phyloP scores from a whole-genome alignment of 2,797 vertebrate species.

The Erethizon dorsatum region DNA sequence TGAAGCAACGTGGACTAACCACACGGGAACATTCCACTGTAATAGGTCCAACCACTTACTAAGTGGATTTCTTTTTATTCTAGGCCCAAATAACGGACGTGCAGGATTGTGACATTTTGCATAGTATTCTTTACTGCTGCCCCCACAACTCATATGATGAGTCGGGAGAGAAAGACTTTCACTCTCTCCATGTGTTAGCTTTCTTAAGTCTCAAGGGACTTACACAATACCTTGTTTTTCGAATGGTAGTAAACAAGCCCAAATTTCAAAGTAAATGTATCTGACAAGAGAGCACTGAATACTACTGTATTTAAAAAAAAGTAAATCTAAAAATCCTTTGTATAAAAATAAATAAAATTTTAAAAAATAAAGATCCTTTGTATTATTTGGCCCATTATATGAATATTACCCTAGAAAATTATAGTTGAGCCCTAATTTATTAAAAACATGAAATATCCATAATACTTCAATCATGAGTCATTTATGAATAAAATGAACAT shows the following conservation, averaged over 20 bases:
- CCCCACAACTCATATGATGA: not conserved
- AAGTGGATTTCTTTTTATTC: not conserved
- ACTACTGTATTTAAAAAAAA: not conserved
- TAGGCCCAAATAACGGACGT: not conserved
- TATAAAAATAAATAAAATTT: not conserved
- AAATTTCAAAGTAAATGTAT: conserved; percentile 24
- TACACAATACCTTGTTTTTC: not conserved
- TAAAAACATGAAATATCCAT: conserved; percentile 50
- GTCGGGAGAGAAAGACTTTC: not conserved
- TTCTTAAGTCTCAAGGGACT: conserved; percentile 33
- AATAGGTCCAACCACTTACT: not conserved
- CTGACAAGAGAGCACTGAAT: not conserved
- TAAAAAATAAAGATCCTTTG: not conserved
- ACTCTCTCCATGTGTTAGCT: not conserved
- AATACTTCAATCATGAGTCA: not conserved
- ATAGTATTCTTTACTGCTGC: not conserved
- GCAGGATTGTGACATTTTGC: not conserved
- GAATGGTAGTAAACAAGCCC: not conserved
- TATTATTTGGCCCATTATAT: not conserved
- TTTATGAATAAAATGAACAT: conserved; percentile 41
- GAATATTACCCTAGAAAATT: conserved; percentile 11
- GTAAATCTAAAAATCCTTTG: not conserved
- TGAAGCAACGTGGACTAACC: not conserved
- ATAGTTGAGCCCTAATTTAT: conserved; percentile 28
- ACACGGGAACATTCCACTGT: not conserved